Evolutionary conservation across 1,140 invertebrate genomes (phyloP).

Genomic region (Calycopis cecrops): DNA sequence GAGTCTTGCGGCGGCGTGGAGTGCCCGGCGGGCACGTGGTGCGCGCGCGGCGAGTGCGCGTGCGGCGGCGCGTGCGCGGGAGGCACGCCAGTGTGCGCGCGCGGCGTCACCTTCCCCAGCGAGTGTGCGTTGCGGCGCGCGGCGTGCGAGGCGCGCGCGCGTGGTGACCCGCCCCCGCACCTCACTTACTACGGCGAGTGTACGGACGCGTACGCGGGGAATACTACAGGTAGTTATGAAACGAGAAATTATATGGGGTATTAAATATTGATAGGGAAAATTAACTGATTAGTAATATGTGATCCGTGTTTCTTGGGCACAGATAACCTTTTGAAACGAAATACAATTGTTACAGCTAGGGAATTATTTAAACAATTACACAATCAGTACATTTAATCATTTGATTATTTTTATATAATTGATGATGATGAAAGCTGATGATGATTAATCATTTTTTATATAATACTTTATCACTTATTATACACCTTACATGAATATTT

Average conservation of each 20-base stretch:
- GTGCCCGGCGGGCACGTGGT: slow-evolving; percentile 57
- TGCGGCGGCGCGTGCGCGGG: slow-evolving; percentile 35
- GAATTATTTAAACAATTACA: too few relatives aligned
- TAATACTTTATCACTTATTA: too few relatives aligned
- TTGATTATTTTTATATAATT: too few relatives aligned
- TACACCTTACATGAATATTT: too few relatives aligned
- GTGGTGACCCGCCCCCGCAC: slow-evolving; percentile 66
- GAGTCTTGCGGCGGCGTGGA: slow-evolving; percentile 54
- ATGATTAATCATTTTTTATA: too few relatives aligned
- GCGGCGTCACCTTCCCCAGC: slow-evolving; percentile 85
- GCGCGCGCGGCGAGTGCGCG: slow-evolving; percentile 58
- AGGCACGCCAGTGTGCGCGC: slow-evolving; percentile 87
- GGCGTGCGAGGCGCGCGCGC: slow-evolving; percentile 76
- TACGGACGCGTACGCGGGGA: slow-evolving; percentile 72
- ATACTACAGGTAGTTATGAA: slow-evolving; percentile 32
- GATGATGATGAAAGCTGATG: too few relatives aligned
- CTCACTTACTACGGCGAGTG: slow-evolving; percentile 89
- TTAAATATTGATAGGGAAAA: neutral
- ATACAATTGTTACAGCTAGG: too few relatives aligned
- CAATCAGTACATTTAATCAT: too few relatives aligned
- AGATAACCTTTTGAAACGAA: too few relatives aligned
- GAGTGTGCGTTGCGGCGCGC: slow-evolving; percentile 89
- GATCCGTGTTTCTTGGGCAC: too few relatives aligned
- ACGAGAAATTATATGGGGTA: neutral
- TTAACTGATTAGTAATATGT: too few relatives aligned